A percentile compares a stretch with the other conserved stretches of the same genome.
Conservation (phyloP, 2,888 invertebrate genomes). For the Drosophila pegasa region DNA sequence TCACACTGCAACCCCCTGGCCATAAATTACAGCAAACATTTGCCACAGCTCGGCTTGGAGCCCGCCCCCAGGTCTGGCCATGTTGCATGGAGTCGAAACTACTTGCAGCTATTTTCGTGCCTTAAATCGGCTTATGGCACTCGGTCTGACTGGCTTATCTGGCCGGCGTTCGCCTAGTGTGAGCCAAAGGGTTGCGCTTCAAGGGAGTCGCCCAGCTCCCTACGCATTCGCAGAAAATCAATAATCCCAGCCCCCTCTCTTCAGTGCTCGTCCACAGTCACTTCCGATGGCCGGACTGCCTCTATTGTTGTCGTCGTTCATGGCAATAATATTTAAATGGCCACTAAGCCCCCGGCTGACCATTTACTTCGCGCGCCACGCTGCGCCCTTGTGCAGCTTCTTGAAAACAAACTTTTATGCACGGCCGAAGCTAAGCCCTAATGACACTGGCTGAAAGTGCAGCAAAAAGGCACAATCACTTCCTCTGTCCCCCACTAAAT, state of each 20-base stretch:
- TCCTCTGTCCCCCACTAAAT: neutral
- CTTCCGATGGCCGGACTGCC: constrained; percentile 18
- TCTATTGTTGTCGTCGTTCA: constrained; percentile 66
- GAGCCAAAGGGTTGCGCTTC: constrained; percentile 48
- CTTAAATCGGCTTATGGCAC: constrained; percentile 73
- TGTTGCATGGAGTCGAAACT: constrained; percentile 54
- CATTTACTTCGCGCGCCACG: neutral
- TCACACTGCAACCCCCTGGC: constrained; percentile 23
- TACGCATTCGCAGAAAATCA: constrained; percentile 52
- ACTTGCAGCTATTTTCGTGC: constrained; percentile 70
- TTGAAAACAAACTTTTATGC: constrained; percentile 23
- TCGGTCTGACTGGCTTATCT: constrained; percentile 48
- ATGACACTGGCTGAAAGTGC: constrained; percentile 11
- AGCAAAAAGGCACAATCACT: neutral
- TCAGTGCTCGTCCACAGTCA: neutral
- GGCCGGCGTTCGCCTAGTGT: constrained; percentile 6
- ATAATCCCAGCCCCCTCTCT: constrained; percentile 14
- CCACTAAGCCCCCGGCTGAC: constrained; percentile 29
- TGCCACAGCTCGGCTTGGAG: constrained; percentile 71
- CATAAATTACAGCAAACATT: constrained; percentile 77
- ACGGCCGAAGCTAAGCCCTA: constrained; percentile 1
- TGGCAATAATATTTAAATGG: constrained; percentile 76
- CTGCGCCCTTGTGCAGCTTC: constrained; percentile 55
- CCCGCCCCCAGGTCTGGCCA: constrained; percentile 23
- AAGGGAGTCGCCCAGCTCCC: constrained; percentile 31